Base-by-base conservation (phyloP, 2,113 vertebrate species). In the Herpailurus yagouaroundi region DNA sequence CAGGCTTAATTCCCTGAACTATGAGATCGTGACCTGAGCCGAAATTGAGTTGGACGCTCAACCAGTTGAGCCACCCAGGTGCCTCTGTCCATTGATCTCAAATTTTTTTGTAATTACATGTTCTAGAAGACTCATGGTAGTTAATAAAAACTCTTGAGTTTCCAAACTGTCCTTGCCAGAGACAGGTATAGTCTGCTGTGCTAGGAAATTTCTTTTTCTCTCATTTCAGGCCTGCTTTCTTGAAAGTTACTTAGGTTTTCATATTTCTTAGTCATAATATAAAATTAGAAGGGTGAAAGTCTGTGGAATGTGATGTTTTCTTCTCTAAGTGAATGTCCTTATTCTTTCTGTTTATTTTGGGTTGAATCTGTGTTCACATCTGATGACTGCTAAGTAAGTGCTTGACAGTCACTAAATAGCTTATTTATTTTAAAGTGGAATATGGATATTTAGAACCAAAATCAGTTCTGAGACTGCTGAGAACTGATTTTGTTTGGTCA, bases 341-440 rank as follows among this genome's bases (percentile, higher is more conserved):
- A 45, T 77, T 92, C 21, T 96, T 92, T 82, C 38, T 87, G 41
- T 84, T 93, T 84, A 90, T 92, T 96, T 95, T 81, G 80, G 33
- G 52, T 94, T 81, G 38, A 95, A 45, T 95, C 68, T 96, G 18
- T 91, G 57, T 91, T 96, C n/a, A 88, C 29, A 91, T 90, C 74
- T 92, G 68, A 81, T 94, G 73, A 79, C 38, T 82, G 77, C 91
- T 97, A 90, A 79, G 76, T 74, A 91, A 77, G 41, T 94, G 41
- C 73, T 92, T 94, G 60, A n/a, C 25, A 86, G 50, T 85, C 38
- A 71, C 52, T 90, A 74, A 68, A 33, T 93, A 79, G 60, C 86
- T 96, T 68, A 38, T 50, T 94, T 96, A 64, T 92, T 97, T 97
- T 90, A 95, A 94, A 95, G 80, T 84, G 12, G 19, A 69, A 71